Conservation (phyloP, 1,140 invertebrate species). For the Heterodera carotae region DNA sequence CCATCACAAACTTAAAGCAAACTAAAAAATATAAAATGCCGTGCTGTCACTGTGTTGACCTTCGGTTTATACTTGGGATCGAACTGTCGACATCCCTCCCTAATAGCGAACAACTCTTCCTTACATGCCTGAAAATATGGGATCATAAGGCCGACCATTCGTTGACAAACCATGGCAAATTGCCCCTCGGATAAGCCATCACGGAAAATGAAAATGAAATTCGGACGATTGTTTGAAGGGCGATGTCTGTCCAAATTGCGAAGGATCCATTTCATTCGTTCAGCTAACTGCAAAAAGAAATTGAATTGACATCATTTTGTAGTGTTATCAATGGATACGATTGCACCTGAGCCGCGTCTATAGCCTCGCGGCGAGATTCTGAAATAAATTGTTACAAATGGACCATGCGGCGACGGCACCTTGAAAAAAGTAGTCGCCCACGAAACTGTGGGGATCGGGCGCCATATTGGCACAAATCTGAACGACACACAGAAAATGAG, state of each 20-base stretch:
- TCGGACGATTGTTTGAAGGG: conserved; percentile 7
- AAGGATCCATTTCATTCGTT: conserved; percentile 31
- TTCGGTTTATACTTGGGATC: conserved; percentile 22
- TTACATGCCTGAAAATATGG: conserved; percentile 3
- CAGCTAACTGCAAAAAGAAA: conserved; percentile 12
- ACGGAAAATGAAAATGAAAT: conserved; percentile 25
- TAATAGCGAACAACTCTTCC: conserved; percentile 25
- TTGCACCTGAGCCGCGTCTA: conserved; percentile 15
- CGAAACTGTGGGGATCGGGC: conserved; percentile 31
- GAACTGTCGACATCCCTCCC: conserved; percentile 16
- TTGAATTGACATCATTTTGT: not conserved
- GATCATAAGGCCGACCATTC: not conserved
- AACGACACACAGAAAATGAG: not conserved
- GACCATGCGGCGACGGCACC: not conserved
- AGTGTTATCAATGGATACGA: not conserved
- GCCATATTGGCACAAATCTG: conserved; percentile 42
- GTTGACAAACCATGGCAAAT: conserved; percentile 24
- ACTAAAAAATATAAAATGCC: no score
- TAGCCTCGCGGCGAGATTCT: conserved; percentile 26
- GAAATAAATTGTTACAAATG: not conserved
- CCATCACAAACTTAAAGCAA: conserved; percentile 20
- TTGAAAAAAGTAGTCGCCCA: conserved; percentile 41
- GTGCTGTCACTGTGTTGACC: not conserved
- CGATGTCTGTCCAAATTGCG: conserved; percentile 18
- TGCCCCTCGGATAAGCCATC: conserved; percentile 41